These are phyloP conservation scores for Bombus pascuorum DNA, from an alignment of 1,140 invertebrate genomes.

Conservation along the genomic window DNA sequence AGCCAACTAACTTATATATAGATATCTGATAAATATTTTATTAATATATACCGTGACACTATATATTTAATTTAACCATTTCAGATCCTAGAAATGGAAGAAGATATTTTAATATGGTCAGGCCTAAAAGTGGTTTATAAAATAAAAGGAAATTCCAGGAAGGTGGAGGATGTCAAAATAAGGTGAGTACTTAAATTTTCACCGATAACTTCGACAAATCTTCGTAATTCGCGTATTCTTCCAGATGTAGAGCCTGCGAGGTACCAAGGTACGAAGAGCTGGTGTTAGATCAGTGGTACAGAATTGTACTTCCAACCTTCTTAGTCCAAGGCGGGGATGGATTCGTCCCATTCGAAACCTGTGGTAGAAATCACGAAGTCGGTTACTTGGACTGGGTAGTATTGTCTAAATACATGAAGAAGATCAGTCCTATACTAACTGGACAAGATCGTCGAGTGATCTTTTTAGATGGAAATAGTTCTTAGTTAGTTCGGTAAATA, in stretches of 20 bases:
- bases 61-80: not conserved
- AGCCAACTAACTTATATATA: not conserved
- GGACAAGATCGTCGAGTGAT: slow-evolving; percentile 63
- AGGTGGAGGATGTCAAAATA: slow-evolving; percentile 62
- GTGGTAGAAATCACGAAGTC: slow-evolving; percentile 63
- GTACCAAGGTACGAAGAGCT: slow-evolving; percentile 85
- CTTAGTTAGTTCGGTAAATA: not conserved
- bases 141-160: slow-evolving; percentile 55
- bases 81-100: slow-evolving; percentile 43
- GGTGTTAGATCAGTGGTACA: slow-evolving; percentile 83
- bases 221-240: not conserved
- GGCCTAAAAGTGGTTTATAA: slow-evolving; percentile 82
- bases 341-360: slow-evolving; percentile 66
- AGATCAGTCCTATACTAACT: slow-evolving; percentile 66
- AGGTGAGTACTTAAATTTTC: slow-evolving; percentile 50
- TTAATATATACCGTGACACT: not conserved
- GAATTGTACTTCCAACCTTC: slow-evolving; percentile 85
- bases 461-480: slow-evolving; percentile 21
- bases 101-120: slow-evolving; percentile 68
- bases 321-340: slow-evolving; percentile 88
- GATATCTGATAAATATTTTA: not conserved
- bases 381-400: slow-evolving; percentile 65
- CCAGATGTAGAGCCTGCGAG: slow-evolving; percentile 86
- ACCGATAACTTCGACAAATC: not conserved
- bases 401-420: slow-evolving; percentile 61